Conservation (phyloP, 2,888 invertebrate species). For the Papilio protenor region DNA sequence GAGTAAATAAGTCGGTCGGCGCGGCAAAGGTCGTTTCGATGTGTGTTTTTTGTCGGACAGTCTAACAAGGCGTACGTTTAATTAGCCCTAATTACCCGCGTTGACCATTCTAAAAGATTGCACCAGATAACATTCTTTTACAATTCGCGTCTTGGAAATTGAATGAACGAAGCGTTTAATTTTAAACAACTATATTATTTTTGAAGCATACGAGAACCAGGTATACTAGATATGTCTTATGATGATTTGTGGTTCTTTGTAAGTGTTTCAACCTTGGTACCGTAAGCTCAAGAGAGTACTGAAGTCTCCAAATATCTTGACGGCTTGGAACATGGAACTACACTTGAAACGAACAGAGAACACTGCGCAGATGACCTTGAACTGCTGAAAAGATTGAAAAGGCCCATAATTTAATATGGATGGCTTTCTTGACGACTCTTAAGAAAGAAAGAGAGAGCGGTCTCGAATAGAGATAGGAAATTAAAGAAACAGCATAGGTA, state of each 20-base stretch:
- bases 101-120: background rate
- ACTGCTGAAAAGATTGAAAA: too few species aligned
- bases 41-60: conserved; percentile 28
- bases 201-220: background rate
- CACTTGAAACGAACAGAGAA: too few species aligned
- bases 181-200: background rate
- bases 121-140: conserved; percentile 14
- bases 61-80: conserved; percentile 25
- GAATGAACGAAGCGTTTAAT: background rate
- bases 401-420: too few species aligned
- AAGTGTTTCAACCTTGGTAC: too few species aligned
- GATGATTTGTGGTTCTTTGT: too few species aligned
- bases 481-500: background rate
- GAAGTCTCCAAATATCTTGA: too few species aligned
- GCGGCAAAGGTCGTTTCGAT: conserved; percentile 32
- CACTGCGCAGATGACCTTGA: too few species aligned
- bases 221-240: too few species aligned
- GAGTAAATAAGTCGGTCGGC: background rate
- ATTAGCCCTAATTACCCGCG: conserved; percentile 31
- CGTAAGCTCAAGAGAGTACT: too few species aligned
- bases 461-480: background rate
- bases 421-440: too few species aligned
- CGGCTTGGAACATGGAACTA: too few species aligned
- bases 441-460: background rate
- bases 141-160: conserved; percentile 7